These are phyloP conservation scores for Atrichornis clamosus DNA, from an alignment of 2,113 vertebrate genomes.

Conservation along the genomic window DNA sequence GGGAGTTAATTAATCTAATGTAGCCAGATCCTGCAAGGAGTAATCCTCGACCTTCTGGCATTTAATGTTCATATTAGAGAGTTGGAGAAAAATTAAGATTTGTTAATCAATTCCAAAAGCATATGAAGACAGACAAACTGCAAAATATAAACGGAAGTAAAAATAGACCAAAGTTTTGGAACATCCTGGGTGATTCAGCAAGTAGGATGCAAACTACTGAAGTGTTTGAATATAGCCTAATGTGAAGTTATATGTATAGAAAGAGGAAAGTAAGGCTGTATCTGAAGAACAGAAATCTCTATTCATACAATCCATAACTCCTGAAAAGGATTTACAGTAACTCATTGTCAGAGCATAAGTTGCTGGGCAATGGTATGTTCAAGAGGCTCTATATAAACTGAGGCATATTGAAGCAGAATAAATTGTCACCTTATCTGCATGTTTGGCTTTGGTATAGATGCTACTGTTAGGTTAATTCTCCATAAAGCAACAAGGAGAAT, in stretches of 20 bases:
- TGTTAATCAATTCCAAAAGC: neutral
- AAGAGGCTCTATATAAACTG: neutral
- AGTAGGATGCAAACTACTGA: neutral
- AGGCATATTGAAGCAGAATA: neutral
- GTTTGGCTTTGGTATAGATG: neutral
- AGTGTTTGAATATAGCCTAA: neutral
- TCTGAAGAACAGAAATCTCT: neutral
- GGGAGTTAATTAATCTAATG: neutral
- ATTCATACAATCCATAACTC: neutral
- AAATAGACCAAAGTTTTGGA: neutral
- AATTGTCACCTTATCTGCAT: neutral
- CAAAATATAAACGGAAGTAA: conserved; percentile 2
- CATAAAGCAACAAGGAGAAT: neutral
- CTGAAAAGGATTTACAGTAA: neutral
- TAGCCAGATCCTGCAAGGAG: neutral
- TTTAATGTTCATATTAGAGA: neutral
- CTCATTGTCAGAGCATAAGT: neutral
- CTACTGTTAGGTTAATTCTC: neutral
- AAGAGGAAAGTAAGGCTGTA: neutral
- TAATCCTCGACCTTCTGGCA: neutral
- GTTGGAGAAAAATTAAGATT: neutral
- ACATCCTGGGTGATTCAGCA: neutral
- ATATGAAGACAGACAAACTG: neutral
- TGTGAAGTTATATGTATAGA: neutral
- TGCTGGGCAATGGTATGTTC: neutral